Conservation (phyloP, 1,140 invertebrate genomes). For the Drosophila varians region DNA sequence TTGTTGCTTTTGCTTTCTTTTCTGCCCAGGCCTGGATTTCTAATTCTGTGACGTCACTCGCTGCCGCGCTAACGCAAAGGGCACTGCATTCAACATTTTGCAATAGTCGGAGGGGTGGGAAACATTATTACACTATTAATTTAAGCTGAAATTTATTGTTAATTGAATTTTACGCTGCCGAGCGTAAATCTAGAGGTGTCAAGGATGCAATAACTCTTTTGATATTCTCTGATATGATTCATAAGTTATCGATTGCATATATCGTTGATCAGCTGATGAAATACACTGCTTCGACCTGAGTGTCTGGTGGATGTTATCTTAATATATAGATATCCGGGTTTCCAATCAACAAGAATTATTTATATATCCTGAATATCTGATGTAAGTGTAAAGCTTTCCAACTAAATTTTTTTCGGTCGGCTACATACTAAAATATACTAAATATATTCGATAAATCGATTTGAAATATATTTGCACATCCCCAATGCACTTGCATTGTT, state of each 20-base stretch:
- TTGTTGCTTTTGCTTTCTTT: conserved; percentile 14
- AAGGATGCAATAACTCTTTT: conserved; percentile 14
- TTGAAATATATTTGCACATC: background rate
- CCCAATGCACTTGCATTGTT: conserved; percentile 1
- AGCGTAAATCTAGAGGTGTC: conserved; percentile 36
- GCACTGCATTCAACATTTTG: conserved; percentile 51
- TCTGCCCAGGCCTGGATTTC: conserved; percentile 10
- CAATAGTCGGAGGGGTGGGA: conserved; percentile 7
- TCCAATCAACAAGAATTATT: no score
- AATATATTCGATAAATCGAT: background rate
- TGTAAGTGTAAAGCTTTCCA: no score
- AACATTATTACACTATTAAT: conserved; percentile 43
- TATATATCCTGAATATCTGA: no score
- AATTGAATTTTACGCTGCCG: conserved; percentile 54
- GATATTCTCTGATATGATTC: conserved; percentile 16
- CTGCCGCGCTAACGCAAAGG: conserved; percentile 44
- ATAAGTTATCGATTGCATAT: conserved; percentile 5
- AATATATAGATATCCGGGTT: no score
- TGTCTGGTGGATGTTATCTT: no score
- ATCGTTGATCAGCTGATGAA: background rate
- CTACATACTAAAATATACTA: no score
- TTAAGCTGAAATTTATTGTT: conserved; percentile 51
- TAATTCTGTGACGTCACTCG: conserved; percentile 39
- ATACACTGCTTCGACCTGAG: background rate
- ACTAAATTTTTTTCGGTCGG: no score